Base-by-base conservation (phyloP, 2,888 invertebrate species). In the Nephrotoma flavescens region DNA sequence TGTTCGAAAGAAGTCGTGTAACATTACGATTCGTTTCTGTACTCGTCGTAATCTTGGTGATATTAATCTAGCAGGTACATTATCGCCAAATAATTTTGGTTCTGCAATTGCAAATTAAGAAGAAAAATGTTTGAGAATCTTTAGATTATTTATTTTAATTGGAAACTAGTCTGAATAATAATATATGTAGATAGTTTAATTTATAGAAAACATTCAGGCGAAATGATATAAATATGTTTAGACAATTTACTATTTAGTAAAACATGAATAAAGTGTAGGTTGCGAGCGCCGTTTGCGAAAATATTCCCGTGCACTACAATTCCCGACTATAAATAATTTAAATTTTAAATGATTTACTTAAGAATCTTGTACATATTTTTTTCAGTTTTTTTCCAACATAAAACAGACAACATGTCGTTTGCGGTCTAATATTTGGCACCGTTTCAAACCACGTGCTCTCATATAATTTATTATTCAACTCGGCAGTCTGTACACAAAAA, bases 1-100 rank as follows among this genome's bases (percentile, higher is more conserved):
- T 2, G 94, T 93, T 86, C 96, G 93, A 90, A 96, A 96, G 90
- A 94, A 95, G 90, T 96, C 96, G 90, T 96, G 96, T 89, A 95
- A 95, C 41, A 94, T 92, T 3, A 95, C 95, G 88, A 96, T 95
- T 91, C 95, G 96, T 88, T 93, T 93, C 89, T 94, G 94, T 15
- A 96, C 94, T 87, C 93, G 93, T 87, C 92, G 91, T 88, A 93
- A 92, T 86, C 92, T 91, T 0, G 95, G 93, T 87, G 92, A 92
- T 88, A 96, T 90, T 3, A 93, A 93, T 88, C 92, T 92, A 88
- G 91, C 90, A 85, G 94, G 93, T 88, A 94, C 92, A 89, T 91
- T 92, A 89, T 94, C 93, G 44, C 94, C 94, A 91, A 92, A 94
- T 86, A 94, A 89, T 89, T 92, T 92, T 6, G 94, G 94, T 89